Evolutionary conservation across 2,888 invertebrate genomes (phyloP), one percentile per base, ranked within the genome.

Genomic region (Drosophila affinis): DNA sequence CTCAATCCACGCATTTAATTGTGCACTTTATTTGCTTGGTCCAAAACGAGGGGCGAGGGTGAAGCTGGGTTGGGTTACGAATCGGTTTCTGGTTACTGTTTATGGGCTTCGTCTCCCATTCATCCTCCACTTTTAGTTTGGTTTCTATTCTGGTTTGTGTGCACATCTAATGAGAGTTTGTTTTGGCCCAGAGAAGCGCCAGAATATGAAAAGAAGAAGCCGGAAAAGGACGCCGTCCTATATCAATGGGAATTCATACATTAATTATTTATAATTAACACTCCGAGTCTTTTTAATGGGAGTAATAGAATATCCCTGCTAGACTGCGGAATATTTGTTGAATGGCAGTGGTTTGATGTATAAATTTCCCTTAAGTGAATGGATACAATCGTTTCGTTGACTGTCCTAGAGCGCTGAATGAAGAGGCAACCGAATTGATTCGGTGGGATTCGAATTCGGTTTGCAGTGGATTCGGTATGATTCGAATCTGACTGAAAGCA

Each of bases 11-110:
- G 60, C 80, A 84, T 79, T 87, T 85, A 81, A 79, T 79, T 78
- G 87, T 67, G 76, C 78, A 79, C 64, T 81, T 81, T 85, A 85
- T 87, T 84, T 76, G 60, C 72, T 48, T 53, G 18, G 12, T 61
- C 45, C 10, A 48, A 34, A 18, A 12, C n/a, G 44, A 51, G 34
- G 39, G 18, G 21, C 21, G 21, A 9, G 24, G 24, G 12, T 44
- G 10, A 34, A 12, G 39, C 3, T 24, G 44, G 24, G 9, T 21
- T 7, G 34, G 62, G 48, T 63, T 47, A 48, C 49, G 59, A 45
- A 73, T 72, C 51, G 61, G 18, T 65, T 62, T 55, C 55, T 56
- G 60, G 57, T 46, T 39, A 29, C 32, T 21, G 59, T 64, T 59
- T 54, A 44, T 67, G 24, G 64, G 77, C 52, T 39, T 39, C 39